phyloP scores from a whole-genome alignment of 2,888 invertebrate species.

The Choristoneura rosaceana region DNA sequence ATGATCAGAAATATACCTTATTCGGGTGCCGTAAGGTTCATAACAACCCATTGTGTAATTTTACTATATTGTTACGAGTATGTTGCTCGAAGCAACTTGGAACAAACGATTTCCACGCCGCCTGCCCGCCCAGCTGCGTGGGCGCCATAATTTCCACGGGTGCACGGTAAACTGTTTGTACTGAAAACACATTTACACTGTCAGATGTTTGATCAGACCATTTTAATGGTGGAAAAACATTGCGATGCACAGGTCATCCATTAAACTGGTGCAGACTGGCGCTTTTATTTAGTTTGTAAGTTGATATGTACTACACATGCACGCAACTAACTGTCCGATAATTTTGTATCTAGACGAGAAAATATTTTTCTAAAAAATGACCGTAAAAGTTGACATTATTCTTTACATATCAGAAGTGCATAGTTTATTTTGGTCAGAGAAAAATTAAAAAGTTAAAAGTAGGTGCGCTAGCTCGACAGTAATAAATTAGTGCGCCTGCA shows the following conservation, averaged over 20 bases:
- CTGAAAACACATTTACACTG: slow-evolving; percentile 76
- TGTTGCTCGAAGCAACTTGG: slow-evolving; percentile 55
- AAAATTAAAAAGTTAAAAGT: too few relatives aligned
- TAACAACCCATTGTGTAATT: not conserved
- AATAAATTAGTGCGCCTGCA: too few relatives aligned
- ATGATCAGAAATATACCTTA: not conserved
- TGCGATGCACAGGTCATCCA: slow-evolving; percentile 39
- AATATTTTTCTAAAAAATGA: too few relatives aligned
- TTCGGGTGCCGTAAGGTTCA: not conserved
- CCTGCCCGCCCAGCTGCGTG: slow-evolving; percentile 40
- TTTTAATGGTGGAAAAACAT: slow-evolving; percentile 73
- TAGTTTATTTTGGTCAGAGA: too few relatives aligned
- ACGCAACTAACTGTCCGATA: not conserved
- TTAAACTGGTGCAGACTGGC: slow-evolving; percentile 26
- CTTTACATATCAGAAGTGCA: too few relatives aligned
- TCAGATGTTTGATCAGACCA: slow-evolving; percentile 70
- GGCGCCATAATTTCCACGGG: slow-evolving; percentile 52
- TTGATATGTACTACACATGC: not conserved
- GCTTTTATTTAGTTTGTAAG: slow-evolving; percentile 31
- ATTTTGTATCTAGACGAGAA: too few relatives aligned
- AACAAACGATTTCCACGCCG: slow-evolving; percentile 72
- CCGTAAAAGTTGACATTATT: too few relatives aligned
- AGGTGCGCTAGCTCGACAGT: too few relatives aligned
- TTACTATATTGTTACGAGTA: slow-evolving; percentile 45
- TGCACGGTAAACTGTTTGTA: slow-evolving; percentile 64